phyloP scores from a whole-genome alignment of 1,140 invertebrate species.

The Drosophila prosaltans region DNA sequence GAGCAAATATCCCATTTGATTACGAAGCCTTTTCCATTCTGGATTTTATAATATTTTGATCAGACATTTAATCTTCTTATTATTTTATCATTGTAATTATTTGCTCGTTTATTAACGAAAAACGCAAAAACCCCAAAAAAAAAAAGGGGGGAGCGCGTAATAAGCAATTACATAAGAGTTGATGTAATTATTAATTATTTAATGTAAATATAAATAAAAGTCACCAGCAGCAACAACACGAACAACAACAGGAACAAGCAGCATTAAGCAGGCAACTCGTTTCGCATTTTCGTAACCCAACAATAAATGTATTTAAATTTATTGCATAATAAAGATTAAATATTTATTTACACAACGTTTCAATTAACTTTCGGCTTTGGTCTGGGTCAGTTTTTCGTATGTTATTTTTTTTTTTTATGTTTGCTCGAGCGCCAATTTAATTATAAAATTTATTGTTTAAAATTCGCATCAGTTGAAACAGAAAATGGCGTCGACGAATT shows the following conservation, averaged over 20 bases:
- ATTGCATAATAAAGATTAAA: constrained; percentile 82
- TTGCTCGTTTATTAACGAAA: constrained; percentile 21
- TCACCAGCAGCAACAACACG: constrained; percentile 19
- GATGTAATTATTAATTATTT: constrained; percentile 81
- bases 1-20: too few relatives aligned
- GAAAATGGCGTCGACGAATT: constrained; percentile 63
- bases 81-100: constrained; percentile 12
- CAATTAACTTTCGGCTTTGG: constrained; percentile 80
- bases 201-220: constrained; percentile 71
- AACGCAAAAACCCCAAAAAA: constrained; percentile 5
- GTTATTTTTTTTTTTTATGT: constrained; percentile 29
- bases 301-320: constrained; percentile 82
- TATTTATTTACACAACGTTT: constrained; percentile 82
- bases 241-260: not conserved
- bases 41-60: constrained; percentile 3
- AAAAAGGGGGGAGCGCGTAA: constrained; percentile 53
- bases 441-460: constrained; percentile 78
- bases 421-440: constrained; percentile 60
- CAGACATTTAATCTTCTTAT: constrained; percentile 8
- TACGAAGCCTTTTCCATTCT: too few relatives aligned
- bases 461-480: constrained; percentile 48
- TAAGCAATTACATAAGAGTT: constrained; percentile 78
- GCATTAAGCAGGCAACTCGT: not conserved
- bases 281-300: constrained; percentile 11
- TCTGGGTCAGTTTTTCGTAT: constrained; percentile 44